Base-by-base conservation (phyloP, 2,888 invertebrate species). In the Phorcus lineatus region DNA sequence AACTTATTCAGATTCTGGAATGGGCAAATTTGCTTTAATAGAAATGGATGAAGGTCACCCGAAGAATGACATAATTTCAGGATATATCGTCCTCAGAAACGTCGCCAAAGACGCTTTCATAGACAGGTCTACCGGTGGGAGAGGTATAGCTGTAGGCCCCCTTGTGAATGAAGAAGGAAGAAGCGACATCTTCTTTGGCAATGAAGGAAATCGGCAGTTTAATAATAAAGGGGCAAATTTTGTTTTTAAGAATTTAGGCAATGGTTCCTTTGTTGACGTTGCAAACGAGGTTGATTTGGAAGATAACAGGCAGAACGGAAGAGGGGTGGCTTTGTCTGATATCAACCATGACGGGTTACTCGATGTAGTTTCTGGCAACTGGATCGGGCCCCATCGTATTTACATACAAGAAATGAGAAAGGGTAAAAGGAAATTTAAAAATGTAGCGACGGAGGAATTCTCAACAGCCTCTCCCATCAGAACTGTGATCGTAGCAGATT, bases 301-400 rank as follows among this genome's bases (percentile, higher is more conserved):
- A 40, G 89, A 85, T 83, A 80, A 40, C 7, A 57, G 82, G 22
- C 84, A 88, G 78, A 86, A 89, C 77, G 91, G 90, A 0, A 82
- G 91, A 66, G 91, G 91, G 3, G 85, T 91, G 0, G 86, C 88
- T 11, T 82, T 91, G 6, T 88, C 87, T 19, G 91, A 91, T 80
- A 88, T 91, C 78, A 90, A 91, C 81, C 83, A 86, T 22, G 90
- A 91, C 74, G 90, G 91, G 0, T 81, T 84, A 40, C 55, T 91
- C 0, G 91, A 91, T 80, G 87, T 91, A 55, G 87, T 89, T 0
- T 90, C 89, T 82, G 90, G 91, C 6, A 91, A 91, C 83, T 91
- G 90, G 90, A 82, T 88, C 54, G 90, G 90, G 7, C 86, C 86
- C 7, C 89, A 91, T 81, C 75, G 88, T 47, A 79, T 91, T 1